Evolutionary conservation across 2,888 invertebrate species (phyloP).

Genomic region (Clanis bilineata): DNA sequence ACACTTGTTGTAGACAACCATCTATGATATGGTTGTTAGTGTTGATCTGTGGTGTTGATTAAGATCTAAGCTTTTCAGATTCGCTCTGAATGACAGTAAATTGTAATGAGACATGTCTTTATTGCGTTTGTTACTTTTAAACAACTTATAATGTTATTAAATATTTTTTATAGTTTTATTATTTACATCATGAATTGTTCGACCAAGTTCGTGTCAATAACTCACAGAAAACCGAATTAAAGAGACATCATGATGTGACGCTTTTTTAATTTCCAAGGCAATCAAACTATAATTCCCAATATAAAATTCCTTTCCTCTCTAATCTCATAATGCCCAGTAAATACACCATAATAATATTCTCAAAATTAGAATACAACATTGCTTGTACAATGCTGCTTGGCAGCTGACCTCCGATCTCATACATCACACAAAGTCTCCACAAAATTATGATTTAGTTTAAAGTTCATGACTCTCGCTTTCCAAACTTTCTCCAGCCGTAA

Average conservation of each 20-base stretch:
- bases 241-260: too few species aligned
- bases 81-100: not conserved
- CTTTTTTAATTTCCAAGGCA: too few species aligned
- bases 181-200: too few species aligned
- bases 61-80: not conserved
- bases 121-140: not conserved
- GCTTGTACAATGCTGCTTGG: not conserved
- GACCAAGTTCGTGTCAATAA: too few species aligned
- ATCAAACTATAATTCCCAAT: too few species aligned
- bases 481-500: slow-evolving; percentile 19
- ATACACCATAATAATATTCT: too few species aligned
- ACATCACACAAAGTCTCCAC: not conserved
- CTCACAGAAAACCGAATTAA: too few species aligned
- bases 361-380: too few species aligned
- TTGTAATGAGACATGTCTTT: not conserved
- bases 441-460: slow-evolving; percentile 14
- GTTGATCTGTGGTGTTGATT: not conserved
- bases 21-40: not conserved
- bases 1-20: not conserved
- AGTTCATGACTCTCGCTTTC: slow-evolving; percentile 16
- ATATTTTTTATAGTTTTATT: not conserved
- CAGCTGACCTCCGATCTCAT: not conserved
- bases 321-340: too few species aligned
- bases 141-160: not conserved
- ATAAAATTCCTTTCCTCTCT: too few species aligned